Evolutionary conservation across 2,113 vertebrate genomes (phyloP).

Genomic region (Perca flavescens): DNA sequence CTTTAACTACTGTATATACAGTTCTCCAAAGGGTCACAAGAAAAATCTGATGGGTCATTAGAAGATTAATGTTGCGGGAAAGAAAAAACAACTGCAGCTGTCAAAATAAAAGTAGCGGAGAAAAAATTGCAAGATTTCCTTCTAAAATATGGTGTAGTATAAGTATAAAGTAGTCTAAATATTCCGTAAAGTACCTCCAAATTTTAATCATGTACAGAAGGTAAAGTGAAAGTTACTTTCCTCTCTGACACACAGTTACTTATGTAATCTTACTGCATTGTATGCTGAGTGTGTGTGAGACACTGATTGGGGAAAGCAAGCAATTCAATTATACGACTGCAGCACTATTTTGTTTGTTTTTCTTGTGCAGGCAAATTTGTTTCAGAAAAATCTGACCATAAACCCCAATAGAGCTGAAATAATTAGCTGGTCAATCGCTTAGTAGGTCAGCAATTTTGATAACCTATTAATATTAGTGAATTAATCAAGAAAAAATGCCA

Average conservation of each 20-base stretch:
- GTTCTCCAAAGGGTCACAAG: not conserved
- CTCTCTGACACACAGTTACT: not conserved
- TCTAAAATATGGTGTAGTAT: not conserved
- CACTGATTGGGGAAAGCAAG: not conserved
- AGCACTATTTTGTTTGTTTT: not conserved
- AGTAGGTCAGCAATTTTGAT: not conserved
- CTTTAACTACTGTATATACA: not conserved
- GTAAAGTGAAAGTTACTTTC: not conserved
- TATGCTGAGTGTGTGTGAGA: no score
- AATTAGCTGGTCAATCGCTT: no score
- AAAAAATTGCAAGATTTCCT: no score
- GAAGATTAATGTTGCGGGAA: not conserved
- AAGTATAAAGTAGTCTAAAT: not conserved
- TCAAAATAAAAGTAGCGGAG: not conserved
- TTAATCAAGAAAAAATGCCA: not conserved
- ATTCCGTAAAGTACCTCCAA: not conserved
- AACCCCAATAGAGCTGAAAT: not conserved
- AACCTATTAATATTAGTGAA: not conserved
- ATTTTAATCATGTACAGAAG: not conserved
- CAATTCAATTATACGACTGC: not conserved
- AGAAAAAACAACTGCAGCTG: not conserved
- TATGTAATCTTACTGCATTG: not conserved
- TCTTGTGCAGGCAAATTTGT: not conserved
- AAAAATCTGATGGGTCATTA: not conserved
- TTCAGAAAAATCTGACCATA: not conserved